A percentile compares a stretch with the other conserved stretches of the same genome.
phyloP scores from a whole-genome alignment of 2,113 vertebrate genomes.

The Anhinga rufa region DNA sequence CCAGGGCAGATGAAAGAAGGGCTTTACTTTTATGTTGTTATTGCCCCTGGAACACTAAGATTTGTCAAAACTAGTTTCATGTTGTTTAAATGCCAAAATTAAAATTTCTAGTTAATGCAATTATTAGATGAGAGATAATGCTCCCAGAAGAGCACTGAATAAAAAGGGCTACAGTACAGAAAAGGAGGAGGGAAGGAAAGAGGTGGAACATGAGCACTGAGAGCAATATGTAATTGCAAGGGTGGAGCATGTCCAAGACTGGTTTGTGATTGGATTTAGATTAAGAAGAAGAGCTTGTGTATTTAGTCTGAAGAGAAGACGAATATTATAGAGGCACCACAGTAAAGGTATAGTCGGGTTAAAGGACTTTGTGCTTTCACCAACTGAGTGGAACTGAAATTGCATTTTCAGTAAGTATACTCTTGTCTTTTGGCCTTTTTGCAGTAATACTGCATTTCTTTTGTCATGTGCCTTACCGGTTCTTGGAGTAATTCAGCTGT shows the following conservation, averaged over 20 bases:
- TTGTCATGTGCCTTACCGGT: background rate
- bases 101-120: slow-evolving; percentile 12
- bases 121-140: slow-evolving; percentile 34
- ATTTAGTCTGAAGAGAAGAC: background rate
- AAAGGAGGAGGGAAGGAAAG: background rate
- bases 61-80: slow-evolving; percentile 43
- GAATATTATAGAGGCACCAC: background rate
- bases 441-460: background rate
- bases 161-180: background rate
- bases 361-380: background rate
- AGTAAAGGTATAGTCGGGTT: background rate
- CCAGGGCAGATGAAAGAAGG: background rate
- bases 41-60: background rate
- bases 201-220: background rate
- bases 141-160: background rate
- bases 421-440: background rate
- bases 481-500: background rate
- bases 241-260: slow-evolving; percentile 38
- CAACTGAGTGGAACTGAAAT: background rate
- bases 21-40: slow-evolving; percentile 13
- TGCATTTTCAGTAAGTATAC: slow-evolving; percentile 36
- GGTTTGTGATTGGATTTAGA: slow-evolving; percentile 45
- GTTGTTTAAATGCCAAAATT: slow-evolving; percentile 29
- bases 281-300: slow-evolving; percentile 2
- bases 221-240: background rate